A percentile compares a stretch with the other conserved stretches of the same genome.
phyloP scores from a whole-genome alignment of 2,113 vertebrate genomes.

The Columba janthina region DNA sequence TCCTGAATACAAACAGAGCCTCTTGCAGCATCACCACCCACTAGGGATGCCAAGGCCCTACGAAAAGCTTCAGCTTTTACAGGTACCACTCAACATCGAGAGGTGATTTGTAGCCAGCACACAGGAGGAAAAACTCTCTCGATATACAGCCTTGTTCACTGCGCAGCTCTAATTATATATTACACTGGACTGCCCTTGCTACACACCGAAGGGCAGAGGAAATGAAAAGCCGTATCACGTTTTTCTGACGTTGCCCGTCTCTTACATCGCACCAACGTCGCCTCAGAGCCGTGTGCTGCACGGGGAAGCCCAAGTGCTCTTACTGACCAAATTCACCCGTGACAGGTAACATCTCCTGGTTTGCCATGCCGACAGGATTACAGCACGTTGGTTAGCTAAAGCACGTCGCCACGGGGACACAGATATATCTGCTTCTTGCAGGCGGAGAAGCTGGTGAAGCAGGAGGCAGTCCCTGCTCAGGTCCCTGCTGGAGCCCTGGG shows the following conservation, averaged over 20 bases:
- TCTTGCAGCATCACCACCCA: neutral
- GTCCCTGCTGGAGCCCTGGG: neutral
- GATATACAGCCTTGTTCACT: neutral
- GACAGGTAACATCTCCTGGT: neutral
- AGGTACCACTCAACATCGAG: slow-evolving; percentile 39
- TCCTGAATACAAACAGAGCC: neutral
- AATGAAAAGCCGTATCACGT: slow-evolving; percentile 47
- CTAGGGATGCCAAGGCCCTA: slow-evolving; percentile 19
- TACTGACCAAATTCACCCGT: no score
- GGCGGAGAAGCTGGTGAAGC: neutral
- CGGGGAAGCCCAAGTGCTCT: neutral
- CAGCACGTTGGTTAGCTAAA: rapidly evolving
- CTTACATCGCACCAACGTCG: neutral
- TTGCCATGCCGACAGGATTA: rapidly evolving
- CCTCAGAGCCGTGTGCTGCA: neutral
- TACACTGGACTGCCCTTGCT: slow-evolving; percentile 59
- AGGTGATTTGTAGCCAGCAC: slow-evolving; percentile 67
- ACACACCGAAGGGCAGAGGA: slow-evolving; percentile 50
- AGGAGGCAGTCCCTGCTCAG: neutral
- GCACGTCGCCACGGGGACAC: rapidly evolving
- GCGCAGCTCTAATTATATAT: neutral
- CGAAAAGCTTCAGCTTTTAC: slow-evolving; percentile 32
- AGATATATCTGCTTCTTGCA: rapidly evolving
- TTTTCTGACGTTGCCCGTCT: neutral
- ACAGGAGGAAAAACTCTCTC: neutral